Evolutionary conservation across 2,888 invertebrate species (phyloP).

Genomic region (Linnaemya tessellans): DNA sequence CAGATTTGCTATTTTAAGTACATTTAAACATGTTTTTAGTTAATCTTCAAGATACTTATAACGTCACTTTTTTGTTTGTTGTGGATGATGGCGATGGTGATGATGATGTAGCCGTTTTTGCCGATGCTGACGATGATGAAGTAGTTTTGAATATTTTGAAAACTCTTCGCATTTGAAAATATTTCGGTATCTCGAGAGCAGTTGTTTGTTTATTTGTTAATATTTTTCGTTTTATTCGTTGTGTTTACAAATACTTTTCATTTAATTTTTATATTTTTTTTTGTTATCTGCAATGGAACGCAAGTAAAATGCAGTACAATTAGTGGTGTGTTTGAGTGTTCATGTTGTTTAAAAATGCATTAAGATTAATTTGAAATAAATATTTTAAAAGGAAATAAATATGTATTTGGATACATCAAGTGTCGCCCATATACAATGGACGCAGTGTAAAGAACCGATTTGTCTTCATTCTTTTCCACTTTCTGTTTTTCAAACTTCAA

Average conservation of each 20-base stretch:
- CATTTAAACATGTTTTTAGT: slow-evolving; percentile 65
- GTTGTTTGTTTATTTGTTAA: slow-evolving; percentile 57
- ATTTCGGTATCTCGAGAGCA: slow-evolving; percentile 40
- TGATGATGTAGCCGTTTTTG: slow-evolving; percentile 11
- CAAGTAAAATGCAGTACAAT: slow-evolving; percentile 55
- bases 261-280: slow-evolving; percentile 6
- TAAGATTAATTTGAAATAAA: slow-evolving; percentile 47
- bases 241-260: slow-evolving; percentile 63
- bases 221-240: slow-evolving; percentile 68
- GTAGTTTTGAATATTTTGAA: slow-evolving; percentile 38
- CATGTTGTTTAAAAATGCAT: slow-evolving; percentile 3
- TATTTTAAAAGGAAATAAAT: slow-evolving; percentile 45
- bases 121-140: slow-evolving; percentile 35
- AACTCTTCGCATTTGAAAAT: slow-evolving; percentile 43
- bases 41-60: slow-evolving; percentile 69
- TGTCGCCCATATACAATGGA: neutral
- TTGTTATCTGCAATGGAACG: slow-evolving; percentile 53
- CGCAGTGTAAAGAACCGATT: neutral
- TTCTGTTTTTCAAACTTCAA: neutral
- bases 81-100: slow-evolving; percentile 30
- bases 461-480: slow-evolving; percentile 13
- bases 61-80: slow-evolving; percentile 55
- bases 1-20: slow-evolving; percentile 60
- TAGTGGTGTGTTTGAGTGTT: slow-evolving; percentile 37
- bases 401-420: slow-evolving; percentile 26